Conservation (phyloP, 2,113 vertebrate species). For the Oenanthe melanoleuca region DNA sequence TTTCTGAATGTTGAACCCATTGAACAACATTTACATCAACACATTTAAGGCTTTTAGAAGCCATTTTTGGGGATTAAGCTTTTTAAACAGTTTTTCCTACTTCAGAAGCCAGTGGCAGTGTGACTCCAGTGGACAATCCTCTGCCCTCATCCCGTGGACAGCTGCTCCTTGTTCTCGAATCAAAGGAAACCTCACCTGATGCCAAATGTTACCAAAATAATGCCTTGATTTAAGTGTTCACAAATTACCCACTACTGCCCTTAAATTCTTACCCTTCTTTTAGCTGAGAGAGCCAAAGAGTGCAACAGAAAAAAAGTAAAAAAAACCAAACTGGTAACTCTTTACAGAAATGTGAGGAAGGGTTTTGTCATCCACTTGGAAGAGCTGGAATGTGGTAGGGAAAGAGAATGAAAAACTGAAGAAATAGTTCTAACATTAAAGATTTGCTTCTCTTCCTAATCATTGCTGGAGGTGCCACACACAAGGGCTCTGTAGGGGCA, state of each 20-base stretch:
- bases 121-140: fast-evolving
- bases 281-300: background rate
- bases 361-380: constrained; percentile 43
- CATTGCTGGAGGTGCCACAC: background rate
- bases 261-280: background rate
- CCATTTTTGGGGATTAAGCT: background rate
- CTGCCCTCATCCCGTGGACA: background rate
- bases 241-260: background rate
- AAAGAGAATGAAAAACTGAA: constrained; percentile 49
- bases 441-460: constrained; percentile 40
- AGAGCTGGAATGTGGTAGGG: constrained; percentile 62
- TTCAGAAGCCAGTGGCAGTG: background rate
- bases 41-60: background rate
- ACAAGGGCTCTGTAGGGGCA: background rate
- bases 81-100: background rate
- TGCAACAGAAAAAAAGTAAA: constrained; percentile 32
- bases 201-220: background rate
- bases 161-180: background rate
- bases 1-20: background rate
- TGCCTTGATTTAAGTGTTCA: background rate
- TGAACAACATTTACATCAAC: background rate
- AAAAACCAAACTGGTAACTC: constrained; percentile 47
- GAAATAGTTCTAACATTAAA: constrained; percentile 43
- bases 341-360: constrained; percentile 13
- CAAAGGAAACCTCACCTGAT: background rate